Evolutionary conservation across 37 sponge, comb jelly and placozoan genomes (phyloP).

Genomic region (Cliona cf. orientalis): DNA sequence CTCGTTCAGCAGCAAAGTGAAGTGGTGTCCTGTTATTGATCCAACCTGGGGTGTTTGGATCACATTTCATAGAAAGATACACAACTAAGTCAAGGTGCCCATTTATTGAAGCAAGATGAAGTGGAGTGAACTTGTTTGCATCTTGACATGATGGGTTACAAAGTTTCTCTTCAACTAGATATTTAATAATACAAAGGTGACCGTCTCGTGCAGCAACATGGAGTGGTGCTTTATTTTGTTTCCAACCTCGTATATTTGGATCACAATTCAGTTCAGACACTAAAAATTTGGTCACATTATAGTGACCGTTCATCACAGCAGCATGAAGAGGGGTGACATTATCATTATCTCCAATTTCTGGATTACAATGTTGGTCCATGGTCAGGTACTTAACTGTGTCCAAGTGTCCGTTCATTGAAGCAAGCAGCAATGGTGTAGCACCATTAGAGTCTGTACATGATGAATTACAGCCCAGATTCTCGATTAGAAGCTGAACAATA

Average conservation of each 20-base stretch:
- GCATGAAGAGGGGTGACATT: conserved; percentile 1
- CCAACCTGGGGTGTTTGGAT: not conserved
- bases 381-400: conserved; percentile 8
- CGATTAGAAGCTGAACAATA: not conserved
- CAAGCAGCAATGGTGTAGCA: not conserved
- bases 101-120: conserved; percentile 15
- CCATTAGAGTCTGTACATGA: not conserved
- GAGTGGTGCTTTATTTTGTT: not conserved
- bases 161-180: not conserved
- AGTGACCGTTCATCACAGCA: conserved; percentile 11
- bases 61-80: not conserved
- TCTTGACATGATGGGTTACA: not conserved
- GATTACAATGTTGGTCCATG: not conserved
- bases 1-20: not conserved
- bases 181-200: not conserved
- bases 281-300: not conserved
- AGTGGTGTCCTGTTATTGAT: not conserved
- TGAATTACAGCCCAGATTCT: not conserved
- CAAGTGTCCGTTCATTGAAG: conserved; percentile 5
- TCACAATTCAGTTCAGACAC: conserved; percentile 1
- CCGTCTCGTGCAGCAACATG: not conserved
- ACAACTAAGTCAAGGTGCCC: conserved; percentile 5
- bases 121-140: not conserved
- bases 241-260: not conserved
- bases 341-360: not conserved